Base-by-base conservation (phyloP, 30 jellyfish, hydroid and myxozoan genomes). In the Sanderia malayensis region DNA sequence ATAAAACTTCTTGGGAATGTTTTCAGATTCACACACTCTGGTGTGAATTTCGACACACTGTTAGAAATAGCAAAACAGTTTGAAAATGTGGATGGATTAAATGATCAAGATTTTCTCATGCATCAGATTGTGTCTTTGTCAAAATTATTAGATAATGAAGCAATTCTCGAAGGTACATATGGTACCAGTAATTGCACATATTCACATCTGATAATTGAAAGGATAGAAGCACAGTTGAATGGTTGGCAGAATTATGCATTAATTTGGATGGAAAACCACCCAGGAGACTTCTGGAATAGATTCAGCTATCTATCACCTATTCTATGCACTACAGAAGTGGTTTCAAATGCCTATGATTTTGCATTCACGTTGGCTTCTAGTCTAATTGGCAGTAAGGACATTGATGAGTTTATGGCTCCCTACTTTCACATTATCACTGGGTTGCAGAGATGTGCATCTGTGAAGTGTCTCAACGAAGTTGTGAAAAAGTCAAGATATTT, bases 181-280 rank as follows among this genome's bases (percentile, higher is more conserved):
- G 52, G 13, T 37, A 37, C 6, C 52, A 37, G 10, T 37, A 6
- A 4, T 6, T 37, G 52, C 52, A 37, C 52, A 6, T 4, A 37
- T 6, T 6, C 6, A 37, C 13, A 6, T 4, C 13, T 37, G 13
- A 37, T 37, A 4, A 49, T 49, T 11, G 60, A 71, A n/a, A 46
- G 23, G 9, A 25, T 46, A n/a, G 2, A 44, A 4, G 83, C 47
- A 44, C 47, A 30, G 60, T 23, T 71, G 71, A 29, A 28, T 22
- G 72, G 72, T 31, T 71, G 72, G 83, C 72, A 71, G 66, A 15
- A 13, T 9, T 22, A 37, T 7, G 72, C 58, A 13, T 11, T 71
- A 4, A 7, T 10, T 15, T 13, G 10, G 32, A 2, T 71, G 44
- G 46, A 49, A 2, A n/a, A 49, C 0, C 9, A 41, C 21, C 72